Base-by-base conservation (phyloP, 2,888 invertebrate species). In the Ichneumoninae sp. region DNA sequence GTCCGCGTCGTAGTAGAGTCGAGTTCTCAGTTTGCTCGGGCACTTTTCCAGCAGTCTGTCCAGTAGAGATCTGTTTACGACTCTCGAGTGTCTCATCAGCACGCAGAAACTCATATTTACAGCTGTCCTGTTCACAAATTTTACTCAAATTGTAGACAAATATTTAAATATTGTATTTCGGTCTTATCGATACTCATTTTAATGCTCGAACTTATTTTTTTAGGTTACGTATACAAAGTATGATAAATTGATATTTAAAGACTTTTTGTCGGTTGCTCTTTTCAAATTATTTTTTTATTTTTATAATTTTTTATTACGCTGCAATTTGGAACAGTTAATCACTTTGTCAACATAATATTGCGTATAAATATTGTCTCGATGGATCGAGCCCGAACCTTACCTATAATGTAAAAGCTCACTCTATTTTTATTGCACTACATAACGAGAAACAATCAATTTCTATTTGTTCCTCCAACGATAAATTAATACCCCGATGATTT, bases 31-130 rank as follows among this genome's bases (percentile, higher is more conserved):
- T 62, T 89, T 89, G 47, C 78, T 89, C 22, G 91, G 40, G 80
- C 89, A 92, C 84, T 88, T 91, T 54, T 92, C 87, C 36, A 91
- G 85, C 50, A 91, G 86, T 84, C 88, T 91, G 47, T 92, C 87
- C 40, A 91, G 85, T 44, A 91, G 86, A 74, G 78, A 89, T 86
- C 83, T 91, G 47, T 90, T 90, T 8, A 87, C 65, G 16, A 80
- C 72, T 85, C 83, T 82, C 7, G 87, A 87, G 44, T 85, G 87
- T 65, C 86, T 87, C 33, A 88, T 76, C 78, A 91, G 69, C 30
- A 87, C 69, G 68, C 88, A 89, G 57, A 86, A 90, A 82, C 86
- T 92, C 92, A 92, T 92, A 83, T 86, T 90, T 86, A 79, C 71
- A 52, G 1, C 2, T 3, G 4, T 13, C 52, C 60, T 52, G 10